Conservation (phyloP, 2,113 vertebrate species). For the Scalopus aquaticus region DNA sequence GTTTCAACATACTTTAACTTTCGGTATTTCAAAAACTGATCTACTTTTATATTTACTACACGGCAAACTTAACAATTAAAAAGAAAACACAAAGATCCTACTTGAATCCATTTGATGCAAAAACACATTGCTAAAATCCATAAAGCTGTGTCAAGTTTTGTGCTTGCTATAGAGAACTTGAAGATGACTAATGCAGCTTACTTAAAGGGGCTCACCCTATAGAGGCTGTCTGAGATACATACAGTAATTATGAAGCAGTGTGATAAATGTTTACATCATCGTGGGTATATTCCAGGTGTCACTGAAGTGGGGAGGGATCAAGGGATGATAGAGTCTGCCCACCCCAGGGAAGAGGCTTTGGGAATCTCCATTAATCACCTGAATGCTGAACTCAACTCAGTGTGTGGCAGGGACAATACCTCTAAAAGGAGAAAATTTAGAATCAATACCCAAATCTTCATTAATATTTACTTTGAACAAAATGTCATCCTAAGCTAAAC, state of each 20-base stretch:
- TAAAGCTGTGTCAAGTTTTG: slow-evolving; percentile 66
- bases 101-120: slow-evolving; percentile 51
- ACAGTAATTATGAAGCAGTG: neutral
- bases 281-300: neutral
- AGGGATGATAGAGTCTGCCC: neutral
- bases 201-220: neutral
- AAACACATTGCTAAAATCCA: slow-evolving; percentile 60
- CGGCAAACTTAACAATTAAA: slow-evolving; percentile 51
- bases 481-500: neutral
- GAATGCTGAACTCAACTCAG: neutral
- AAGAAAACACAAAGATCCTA: too few relatives aligned
- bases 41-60: slow-evolving; percentile 51
- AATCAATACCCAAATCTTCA: neutral
- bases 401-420: fast-evolving
- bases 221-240: neutral
- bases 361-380: too few relatives aligned
- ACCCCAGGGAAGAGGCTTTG: too few relatives aligned
- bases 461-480: neutral
- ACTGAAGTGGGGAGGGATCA: too few relatives aligned
- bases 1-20: neutral
- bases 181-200: neutral
- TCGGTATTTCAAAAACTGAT: neutral
- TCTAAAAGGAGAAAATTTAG: neutral
- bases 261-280: neutral
- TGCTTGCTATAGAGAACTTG: slow-evolving; percentile 62